Evolutionary conservation across 2,888 invertebrate species (phyloP).

Genomic region (Scaptomyza polygonia): DNA sequence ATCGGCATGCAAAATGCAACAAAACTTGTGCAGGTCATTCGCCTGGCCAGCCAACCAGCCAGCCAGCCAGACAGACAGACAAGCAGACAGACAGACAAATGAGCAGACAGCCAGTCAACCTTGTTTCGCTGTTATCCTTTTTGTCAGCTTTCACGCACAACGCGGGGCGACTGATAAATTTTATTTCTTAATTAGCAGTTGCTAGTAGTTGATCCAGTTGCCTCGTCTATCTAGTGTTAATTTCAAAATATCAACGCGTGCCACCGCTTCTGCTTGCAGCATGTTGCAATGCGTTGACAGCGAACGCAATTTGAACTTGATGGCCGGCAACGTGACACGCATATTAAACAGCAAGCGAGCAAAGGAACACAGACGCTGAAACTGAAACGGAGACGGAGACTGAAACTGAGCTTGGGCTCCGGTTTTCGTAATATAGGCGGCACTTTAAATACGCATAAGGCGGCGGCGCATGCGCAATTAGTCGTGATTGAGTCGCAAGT

Average conservation of each 20-base stretch:
- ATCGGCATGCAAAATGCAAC: slow-evolving; percentile 59
- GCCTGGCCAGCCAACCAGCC: slow-evolving; percentile 33
- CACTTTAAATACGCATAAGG: slow-evolving; percentile 75
- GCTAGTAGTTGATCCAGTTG: slow-evolving; percentile 48
- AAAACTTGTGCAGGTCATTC: slow-evolving; percentile 56
- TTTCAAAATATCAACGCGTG: slow-evolving; percentile 77
- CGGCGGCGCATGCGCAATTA: slow-evolving; percentile 76
- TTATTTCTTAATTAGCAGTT: slow-evolving; percentile 77
- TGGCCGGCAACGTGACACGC: slow-evolving; percentile 81
- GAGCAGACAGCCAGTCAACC: neutral
- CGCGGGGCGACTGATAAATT: slow-evolving; percentile 54
- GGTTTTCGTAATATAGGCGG: slow-evolving; percentile 71
- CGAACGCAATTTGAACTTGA: slow-evolving; percentile 82
- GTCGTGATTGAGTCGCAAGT: slow-evolving; percentile 80
- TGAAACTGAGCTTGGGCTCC: slow-evolving; percentile 49
- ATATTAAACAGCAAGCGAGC: slow-evolving; percentile 66
- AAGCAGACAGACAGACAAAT: neutral
- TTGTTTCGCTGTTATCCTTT: slow-evolving; percentile 52
- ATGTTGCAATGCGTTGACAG: slow-evolving; percentile 78
- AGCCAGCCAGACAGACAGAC: no score
- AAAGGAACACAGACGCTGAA: neutral
- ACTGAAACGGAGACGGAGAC: neutral
- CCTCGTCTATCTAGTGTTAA: slow-evolving; percentile 58
- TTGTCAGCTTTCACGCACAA: slow-evolving; percentile 65
- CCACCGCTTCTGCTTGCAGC: slow-evolving; percentile 38